Base-by-base conservation (phyloP, 2,113 vertebrate species). In the Nycticebus coucang region DNA sequence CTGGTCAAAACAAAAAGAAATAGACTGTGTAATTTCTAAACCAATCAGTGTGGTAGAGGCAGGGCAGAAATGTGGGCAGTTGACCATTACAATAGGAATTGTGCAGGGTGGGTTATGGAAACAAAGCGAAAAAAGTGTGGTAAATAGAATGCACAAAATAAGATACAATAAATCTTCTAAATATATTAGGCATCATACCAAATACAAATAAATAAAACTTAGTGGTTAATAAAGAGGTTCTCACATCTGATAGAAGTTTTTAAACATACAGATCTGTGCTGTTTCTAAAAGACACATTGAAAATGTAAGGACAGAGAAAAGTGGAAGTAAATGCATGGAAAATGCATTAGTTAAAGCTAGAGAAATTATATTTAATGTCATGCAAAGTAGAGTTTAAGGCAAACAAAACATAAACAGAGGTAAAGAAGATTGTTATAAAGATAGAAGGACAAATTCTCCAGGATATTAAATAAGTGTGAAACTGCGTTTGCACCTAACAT, bases 231-330 rank as follows among this genome's bases (percentile, higher is more conserved):
- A 80, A 22, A 55, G 75, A 80, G 2, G 18, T 59, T 91, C 78
- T 91, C 78, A 59, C 87, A 59, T 69, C 59, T 12, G 14, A 35
- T 87, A 17, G 26, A 55, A 80, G n/a, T 82, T 60, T 69, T 50
- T 37, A 5, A 28, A 95, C 59, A 8, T 53, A 13, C 14, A 35
- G 24, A 7, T 86, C 62, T 84, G 0, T 92, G 21, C 8, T 50
- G 14, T 50, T 90, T 90, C 60, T 82, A 18, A 59, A 93, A 93
- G 77, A 50, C 37, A 90, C 15, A 53, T 11, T 79, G 78, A 69
- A 57, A 91, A 53, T 57, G 79, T 59, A 84, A 60, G 15, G 71
- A 79, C n/a, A 53, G 24, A 74, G 33, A 37, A 59, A 80, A 59
- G 14, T 72, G 64, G 66, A 82, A 90, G 55, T 24, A 68, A 84